phyloP scores from a whole-genome alignment of 1,140 invertebrate genomes.

The Cyclargus thomasi region DNA sequence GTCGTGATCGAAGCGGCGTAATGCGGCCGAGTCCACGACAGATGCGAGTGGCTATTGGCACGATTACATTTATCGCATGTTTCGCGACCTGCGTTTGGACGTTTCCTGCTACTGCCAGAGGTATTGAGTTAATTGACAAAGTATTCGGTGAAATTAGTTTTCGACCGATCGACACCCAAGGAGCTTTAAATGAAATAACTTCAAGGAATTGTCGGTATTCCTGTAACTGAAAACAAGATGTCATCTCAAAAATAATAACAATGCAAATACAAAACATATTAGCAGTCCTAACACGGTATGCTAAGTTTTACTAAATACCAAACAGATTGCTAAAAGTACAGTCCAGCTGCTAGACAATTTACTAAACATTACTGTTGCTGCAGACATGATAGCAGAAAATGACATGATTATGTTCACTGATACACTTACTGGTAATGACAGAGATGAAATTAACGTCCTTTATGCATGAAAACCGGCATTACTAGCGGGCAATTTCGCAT shows the following conservation, averaged over 20 bases:
- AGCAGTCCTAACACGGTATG: too few species aligned
- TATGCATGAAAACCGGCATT: neutral
- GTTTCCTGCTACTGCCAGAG: neutral
- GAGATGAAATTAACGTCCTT: neutral
- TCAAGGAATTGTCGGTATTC: too few species aligned
- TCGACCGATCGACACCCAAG: too few species aligned
- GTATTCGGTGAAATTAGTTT: neutral
- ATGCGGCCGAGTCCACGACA: conserved; percentile 34
- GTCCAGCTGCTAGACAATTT: neutral
- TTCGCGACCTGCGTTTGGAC: neutral
- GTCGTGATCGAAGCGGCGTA: conserved; percentile 36
- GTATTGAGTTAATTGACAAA: neutral
- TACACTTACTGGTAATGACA: neutral
- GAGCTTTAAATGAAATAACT: too few species aligned
- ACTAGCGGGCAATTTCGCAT: neutral
- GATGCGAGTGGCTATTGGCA: conserved; percentile 34
- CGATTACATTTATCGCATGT: conserved; percentile 25
- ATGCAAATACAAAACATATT: too few species aligned
- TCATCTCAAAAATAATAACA: too few species aligned
- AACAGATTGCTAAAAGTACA: neutral
- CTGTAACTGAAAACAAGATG: too few species aligned
- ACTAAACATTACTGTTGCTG: neutral
- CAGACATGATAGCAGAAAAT: conserved; percentile 1
- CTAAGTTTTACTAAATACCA: neutral
- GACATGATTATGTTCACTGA: neutral